These are phyloP conservation scores for Arothron firmamentum DNA, from an alignment of 2,113 vertebrate genomes.

Conservation along the genomic window DNA sequence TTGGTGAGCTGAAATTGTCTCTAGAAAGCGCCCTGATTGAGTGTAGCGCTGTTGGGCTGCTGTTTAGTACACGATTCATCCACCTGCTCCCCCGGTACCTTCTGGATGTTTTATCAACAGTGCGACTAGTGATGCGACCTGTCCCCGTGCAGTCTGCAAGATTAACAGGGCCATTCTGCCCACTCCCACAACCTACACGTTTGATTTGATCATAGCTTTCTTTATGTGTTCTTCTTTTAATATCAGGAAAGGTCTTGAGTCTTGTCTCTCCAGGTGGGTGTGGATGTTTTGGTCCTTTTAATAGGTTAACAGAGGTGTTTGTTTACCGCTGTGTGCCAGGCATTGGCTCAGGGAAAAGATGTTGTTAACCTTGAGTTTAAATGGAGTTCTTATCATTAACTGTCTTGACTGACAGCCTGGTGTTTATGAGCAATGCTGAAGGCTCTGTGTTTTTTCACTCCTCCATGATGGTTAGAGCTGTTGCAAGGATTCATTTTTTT, in stretches of 20 bases:
- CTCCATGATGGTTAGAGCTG: slow-evolving; percentile 29
- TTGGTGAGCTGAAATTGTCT: slow-evolving; percentile 63
- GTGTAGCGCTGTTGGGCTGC: slow-evolving; percentile 44
- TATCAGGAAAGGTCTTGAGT: slow-evolving; percentile 24
- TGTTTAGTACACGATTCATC: slow-evolving; percentile 43
- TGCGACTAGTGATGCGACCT: slow-evolving; percentile 41
- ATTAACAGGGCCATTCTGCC: slow-evolving; percentile 37
- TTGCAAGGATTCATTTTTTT: slow-evolving; percentile 30
- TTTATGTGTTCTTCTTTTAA: slow-evolving; percentile 5
- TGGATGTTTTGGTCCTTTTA: slow-evolving; percentile 26
- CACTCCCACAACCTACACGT: slow-evolving; percentile 37
- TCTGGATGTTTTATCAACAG: slow-evolving; percentile 57
- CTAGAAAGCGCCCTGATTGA: slow-evolving; percentile 50
- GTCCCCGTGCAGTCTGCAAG: slow-evolving; percentile 21
- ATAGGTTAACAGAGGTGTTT: slow-evolving; percentile 51
- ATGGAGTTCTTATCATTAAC: slow-evolving; percentile 56
- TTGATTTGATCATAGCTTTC: slow-evolving; percentile 32
- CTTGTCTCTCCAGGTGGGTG: slow-evolving; percentile 12
- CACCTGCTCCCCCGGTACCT: slow-evolving; percentile 42
- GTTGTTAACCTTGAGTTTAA: slow-evolving; percentile 65
- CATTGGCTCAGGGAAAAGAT: slow-evolving; percentile 44
- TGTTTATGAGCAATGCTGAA: slow-evolving; percentile 49
- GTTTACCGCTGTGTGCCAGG: slow-evolving; percentile 54
- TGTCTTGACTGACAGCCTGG: slow-evolving; percentile 61
- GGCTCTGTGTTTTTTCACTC: slow-evolving; percentile 32